A percentile compares a stretch with the other conserved stretches of the same genome.
Conservation (phyloP, 2,113 vertebrate genomes). For the Meleagris gallopavo region DNA sequence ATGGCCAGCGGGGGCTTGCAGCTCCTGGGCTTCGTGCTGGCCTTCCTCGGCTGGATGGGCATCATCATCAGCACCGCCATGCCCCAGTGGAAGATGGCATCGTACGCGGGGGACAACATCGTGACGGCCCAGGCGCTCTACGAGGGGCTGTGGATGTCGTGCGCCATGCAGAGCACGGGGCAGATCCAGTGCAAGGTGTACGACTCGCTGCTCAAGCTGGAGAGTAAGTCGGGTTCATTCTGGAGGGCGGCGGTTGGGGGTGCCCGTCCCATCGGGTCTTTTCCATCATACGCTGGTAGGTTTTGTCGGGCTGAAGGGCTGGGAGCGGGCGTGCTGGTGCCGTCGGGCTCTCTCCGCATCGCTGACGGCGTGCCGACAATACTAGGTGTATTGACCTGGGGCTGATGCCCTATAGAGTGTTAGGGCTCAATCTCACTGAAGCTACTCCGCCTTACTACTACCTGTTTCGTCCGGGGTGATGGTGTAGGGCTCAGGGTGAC, state of each 20-base stretch:
- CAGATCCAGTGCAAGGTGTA: conserved; percentile 85
- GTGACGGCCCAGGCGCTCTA: conserved; percentile 88
- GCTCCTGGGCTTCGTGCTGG: conserved; percentile 86
- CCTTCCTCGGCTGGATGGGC: conserved; percentile 82
- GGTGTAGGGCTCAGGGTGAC: neutral
- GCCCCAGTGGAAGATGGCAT: conserved; percentile 89
- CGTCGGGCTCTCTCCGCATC: too few species aligned
- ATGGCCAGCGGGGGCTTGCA: conserved; percentile 90
- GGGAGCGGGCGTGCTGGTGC: neutral
- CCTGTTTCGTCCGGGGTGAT: accelerated
- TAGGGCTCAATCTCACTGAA: neutral
- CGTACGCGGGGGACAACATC: conserved; percentile 88
- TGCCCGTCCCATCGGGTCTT: accelerated
- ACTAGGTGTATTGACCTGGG: neutral
- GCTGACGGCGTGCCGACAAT: too few species aligned
- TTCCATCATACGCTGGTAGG: accelerated
- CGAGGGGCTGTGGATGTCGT: conserved; percentile 91
- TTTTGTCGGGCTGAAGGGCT: neutral
- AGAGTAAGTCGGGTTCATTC: conserved; percentile 75
- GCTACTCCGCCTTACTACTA: too few species aligned
- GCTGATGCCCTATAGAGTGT: neutral
- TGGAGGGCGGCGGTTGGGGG: too few species aligned
- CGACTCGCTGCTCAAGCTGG: conserved; percentile 85
- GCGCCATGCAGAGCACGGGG: conserved; percentile 86
- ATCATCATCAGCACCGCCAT: conserved; percentile 83